Evolutionary conservation across 2,888 invertebrate species (phyloP), one percentile per base, ranked within the genome.

Genomic region (Calliopum simillimum): DNA sequence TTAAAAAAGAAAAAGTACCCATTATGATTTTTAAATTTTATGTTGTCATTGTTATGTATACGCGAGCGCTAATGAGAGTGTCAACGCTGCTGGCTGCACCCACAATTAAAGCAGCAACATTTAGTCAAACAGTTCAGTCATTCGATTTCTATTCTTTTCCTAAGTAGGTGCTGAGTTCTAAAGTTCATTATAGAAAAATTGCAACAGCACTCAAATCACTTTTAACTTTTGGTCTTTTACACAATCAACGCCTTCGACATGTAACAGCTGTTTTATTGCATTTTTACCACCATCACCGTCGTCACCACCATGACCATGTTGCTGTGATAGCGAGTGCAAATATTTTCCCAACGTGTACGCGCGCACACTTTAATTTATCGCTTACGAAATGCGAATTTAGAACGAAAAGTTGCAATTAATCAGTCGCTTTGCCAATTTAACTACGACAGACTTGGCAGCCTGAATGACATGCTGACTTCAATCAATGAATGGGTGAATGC

Each of bases 391-490:
- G 19, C 19, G 41, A n/a, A 53, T 53, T 53, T 12, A 33, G 19
- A 41, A 12, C 49, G 33, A 11, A 51, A 53, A 64, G 19, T 13
- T 4, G 46, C 62, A 69, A 62, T 69, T 69, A 55, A 62, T 69
- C 68, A 69, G 43, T 25, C 8, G 44, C 23, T 13, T 51, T 49
- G 58, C 59, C 49, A 68, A 68, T 25, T 8, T 33, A 33, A 33
- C 33, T 33, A 33, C 33, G 33, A 33, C 33, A 33, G 33, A 33
- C 33, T 33, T 33, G 33, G 33, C 33, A 33, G 33, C 33, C 5
- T 8, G 33, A 33, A 33, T 33, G 33, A 33, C 33, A 33, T 33
- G 33, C 33, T 33, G 33, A 33, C 33, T 33, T 33, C 33, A 33
- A 33, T 33, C 33, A 33, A 33, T 33, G 33, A 33, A 33, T 33